Evolutionary conservation across 2,113 vertebrate genomes (phyloP).

Genomic region (Glaucomys volans): DNA sequence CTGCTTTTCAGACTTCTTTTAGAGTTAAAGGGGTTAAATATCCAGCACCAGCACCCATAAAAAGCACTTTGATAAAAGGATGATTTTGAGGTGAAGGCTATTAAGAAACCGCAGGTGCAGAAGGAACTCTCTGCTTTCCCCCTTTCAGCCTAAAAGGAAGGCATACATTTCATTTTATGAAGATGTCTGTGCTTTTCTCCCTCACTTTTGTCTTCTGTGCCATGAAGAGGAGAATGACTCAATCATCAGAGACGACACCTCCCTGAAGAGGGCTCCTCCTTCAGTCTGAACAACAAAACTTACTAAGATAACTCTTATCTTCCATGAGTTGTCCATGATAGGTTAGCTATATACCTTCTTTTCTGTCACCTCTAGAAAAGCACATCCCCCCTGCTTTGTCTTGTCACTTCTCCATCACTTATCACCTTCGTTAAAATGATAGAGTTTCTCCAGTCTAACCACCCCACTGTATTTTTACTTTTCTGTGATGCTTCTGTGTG

Average conservation of each 20-base stretch:
- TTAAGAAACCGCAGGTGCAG: neutral
- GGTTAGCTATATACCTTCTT: neutral
- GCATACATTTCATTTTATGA: neutral
- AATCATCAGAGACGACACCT: no score
- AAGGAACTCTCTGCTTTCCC: neutral
- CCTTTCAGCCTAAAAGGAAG: neutral
- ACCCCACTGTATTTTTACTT: neutral
- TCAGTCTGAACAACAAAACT: neutral
- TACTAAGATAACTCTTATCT: neutral
- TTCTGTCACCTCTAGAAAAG: neutral
- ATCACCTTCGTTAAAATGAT: neutral
- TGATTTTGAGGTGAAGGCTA: neutral
- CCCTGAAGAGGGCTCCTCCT: neutral
- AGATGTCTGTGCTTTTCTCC: neutral
- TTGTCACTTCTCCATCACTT: neutral
- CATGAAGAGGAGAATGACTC: neutral
- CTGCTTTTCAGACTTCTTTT: neutral
- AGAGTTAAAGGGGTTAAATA: neutral
- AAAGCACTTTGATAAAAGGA: neutral
- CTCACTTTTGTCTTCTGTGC: neutral
- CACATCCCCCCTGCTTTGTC: neutral
- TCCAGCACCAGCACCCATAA: neutral
- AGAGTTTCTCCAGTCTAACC: neutral
- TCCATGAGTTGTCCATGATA: rapidly evolving
- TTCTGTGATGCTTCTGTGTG: neutral